phyloP scores from a whole-genome alignment of 2,113 vertebrate genomes.

The Seriola rivoliana region DNA sequence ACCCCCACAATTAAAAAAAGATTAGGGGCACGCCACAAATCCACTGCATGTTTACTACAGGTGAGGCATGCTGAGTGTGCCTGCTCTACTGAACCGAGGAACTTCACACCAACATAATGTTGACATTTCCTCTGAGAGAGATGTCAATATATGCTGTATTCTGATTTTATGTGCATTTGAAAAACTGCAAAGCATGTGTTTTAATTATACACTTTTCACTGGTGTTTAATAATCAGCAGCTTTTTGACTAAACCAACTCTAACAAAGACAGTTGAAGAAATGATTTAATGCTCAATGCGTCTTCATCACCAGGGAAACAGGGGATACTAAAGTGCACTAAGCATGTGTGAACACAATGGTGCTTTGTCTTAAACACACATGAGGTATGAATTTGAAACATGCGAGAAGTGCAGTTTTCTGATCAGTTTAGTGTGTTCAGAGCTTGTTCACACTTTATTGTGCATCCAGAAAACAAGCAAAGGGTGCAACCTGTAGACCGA shows the following conservation, averaged over 20 bases:
- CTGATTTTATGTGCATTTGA: not conserved
- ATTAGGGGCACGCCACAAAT: slow-evolving; percentile 73
- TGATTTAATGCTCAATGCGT: too few relatives aligned
- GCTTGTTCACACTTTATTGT: too few relatives aligned
- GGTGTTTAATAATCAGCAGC: not conserved
- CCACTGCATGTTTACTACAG: slow-evolving; percentile 68
- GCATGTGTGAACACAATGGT: not conserved
- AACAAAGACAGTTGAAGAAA: too few relatives aligned
- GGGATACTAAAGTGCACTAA: not conserved
- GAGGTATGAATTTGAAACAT: too few relatives aligned
- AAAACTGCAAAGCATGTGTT: not conserved
- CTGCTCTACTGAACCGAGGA: slow-evolving; percentile 42
- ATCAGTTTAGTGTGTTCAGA: too few relatives aligned
- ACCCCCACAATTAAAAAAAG: slow-evolving; percentile 78
- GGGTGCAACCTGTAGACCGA: too few relatives aligned
- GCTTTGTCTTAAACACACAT: too few relatives aligned
- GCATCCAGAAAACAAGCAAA: too few relatives aligned
- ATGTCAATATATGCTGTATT: not conserved
- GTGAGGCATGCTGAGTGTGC: slow-evolving; percentile 51
- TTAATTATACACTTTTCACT: not conserved
- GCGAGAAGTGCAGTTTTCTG: too few relatives aligned
- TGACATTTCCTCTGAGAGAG: slow-evolving; percentile 16
- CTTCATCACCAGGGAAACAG: too few relatives aligned
- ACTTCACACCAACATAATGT: slow-evolving; percentile 21
- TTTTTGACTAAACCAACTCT: not conserved